Evolutionary conservation across 2,888 invertebrate genomes (phyloP), one percentile per base, ranked within the genome.

Genomic region (Heliconius ismenius): DNA sequence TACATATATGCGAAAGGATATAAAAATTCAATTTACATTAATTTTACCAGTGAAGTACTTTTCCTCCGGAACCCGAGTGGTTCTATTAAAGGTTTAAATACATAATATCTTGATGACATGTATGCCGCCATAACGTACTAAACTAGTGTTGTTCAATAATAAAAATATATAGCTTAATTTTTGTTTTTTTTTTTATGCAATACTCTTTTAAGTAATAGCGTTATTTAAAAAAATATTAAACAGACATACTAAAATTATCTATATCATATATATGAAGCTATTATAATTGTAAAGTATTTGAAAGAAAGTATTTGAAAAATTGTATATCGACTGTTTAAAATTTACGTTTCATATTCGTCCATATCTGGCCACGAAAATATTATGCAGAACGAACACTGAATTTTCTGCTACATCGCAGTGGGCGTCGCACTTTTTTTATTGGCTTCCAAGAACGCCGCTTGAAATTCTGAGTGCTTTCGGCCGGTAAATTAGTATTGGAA

Each of bases 341-440:
- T 58, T 58, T 58, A 58, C n/a, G 58, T 10, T 58, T 21, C n/a
- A n/a, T 58, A 58, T 39, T 9, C 11, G 36, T 58, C 13, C 58
- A n/a, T 58, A 36, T 70, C 32, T 58, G 58, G 32, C 7, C 54
- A 58, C 58, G 36, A 70, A 70, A 70, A 58, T 70, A 58, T 70
- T n/a, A 36, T 58, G 70, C 36, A 10, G 60, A 73, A n/a, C 39
- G 39, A 21, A 62, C 18, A 73, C 26, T 73, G 73, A 43, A 73
- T 62, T 73, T 73, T 73, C 39, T 43, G 3, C 73, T 62, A 73
- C 43, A 73, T 73, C 26, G 73, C 60, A 62, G 73, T 63, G 39
- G 63, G 62, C 73, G 26, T 73, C 39, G 62, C 36, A 73, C 39
- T 63, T 73, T 73, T 72, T 62, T 73, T 73, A 73, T 73, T 73